Conservation (phyloP, 2,797 vertebrate species). For the Toxotes lorentzi region DNA sequence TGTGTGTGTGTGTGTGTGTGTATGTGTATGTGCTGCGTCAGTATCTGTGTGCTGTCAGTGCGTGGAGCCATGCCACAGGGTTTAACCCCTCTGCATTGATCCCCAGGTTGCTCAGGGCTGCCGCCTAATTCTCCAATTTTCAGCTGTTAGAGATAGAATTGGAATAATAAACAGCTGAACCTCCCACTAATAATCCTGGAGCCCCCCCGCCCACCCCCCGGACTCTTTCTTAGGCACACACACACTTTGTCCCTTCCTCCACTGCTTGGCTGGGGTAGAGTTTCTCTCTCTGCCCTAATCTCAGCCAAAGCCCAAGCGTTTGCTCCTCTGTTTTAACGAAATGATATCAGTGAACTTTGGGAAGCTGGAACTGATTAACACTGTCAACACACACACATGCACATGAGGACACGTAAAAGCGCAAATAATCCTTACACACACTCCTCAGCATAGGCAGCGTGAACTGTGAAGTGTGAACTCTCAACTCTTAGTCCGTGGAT, state of each 20-base stretch:
- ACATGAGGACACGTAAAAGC: conserved; percentile 27
- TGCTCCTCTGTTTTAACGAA: conserved; percentile 76
- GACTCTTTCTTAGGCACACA: conserved; percentile 38
- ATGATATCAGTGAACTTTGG: conserved; percentile 74
- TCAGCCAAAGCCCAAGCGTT: conserved; percentile 72
- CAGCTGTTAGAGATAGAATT: conserved; percentile 90
- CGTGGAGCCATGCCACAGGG: conserved; percentile 76
- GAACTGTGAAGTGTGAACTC: background rate
- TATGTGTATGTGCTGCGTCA: conserved; percentile 70
- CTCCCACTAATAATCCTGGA: conserved; percentile 85
- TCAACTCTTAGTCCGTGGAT: background rate
- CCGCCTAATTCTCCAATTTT: conserved; percentile 88
- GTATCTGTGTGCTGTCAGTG: conserved; percentile 72
- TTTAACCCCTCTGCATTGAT: conserved; percentile 84
- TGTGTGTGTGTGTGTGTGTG: conserved; percentile 61
- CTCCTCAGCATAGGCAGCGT: background rate
- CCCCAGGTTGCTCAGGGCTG: conserved; percentile 78
- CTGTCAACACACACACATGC: conserved; percentile 39
- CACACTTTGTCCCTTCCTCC: conserved; percentile 68
- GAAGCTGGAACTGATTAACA: conserved; percentile 84
- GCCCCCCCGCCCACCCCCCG: conserved; percentile 23
- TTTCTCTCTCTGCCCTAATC: conserved; percentile 83
- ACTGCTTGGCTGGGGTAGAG: conserved; percentile 73
- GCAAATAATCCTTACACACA: background rate
- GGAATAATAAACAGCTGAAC: conserved; percentile 91